Evolutionary conservation across 2,888 invertebrate species (phyloP).

Genomic region (Parnassius glacialis): DNA sequence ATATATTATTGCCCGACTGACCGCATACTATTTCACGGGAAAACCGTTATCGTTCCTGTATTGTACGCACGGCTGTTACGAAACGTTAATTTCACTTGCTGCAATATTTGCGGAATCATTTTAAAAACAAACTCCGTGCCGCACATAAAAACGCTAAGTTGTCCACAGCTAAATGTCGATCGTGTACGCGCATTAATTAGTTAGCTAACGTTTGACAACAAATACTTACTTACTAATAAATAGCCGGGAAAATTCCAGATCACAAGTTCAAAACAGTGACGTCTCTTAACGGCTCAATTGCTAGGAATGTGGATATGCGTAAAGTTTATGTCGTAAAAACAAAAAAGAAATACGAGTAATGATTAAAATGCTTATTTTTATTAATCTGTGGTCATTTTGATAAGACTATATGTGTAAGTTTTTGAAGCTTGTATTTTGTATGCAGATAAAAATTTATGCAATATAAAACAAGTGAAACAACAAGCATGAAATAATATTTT

Average conservation of each 20-base stretch:
- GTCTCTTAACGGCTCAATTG: slow-evolving; percentile 30
- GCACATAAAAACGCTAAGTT: slow-evolving; percentile 57
- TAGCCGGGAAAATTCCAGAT: slow-evolving; percentile 49
- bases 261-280: slow-evolving; percentile 43
- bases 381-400: too few relatives aligned
- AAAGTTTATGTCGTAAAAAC: slow-evolving; percentile 5
- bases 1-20: not conserved
- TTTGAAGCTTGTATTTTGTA: too few relatives aligned
- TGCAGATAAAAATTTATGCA: too few relatives aligned
- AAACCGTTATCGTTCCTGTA: slow-evolving; percentile 13
- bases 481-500: not conserved
- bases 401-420: too few relatives aligned
- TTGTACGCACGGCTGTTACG: slow-evolving; percentile 34
- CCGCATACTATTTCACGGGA: slow-evolving; percentile 3
- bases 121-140: slow-evolving; percentile 57
- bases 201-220: slow-evolving; percentile 48
- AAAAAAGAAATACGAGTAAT: too few relatives aligned
- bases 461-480: not conserved
- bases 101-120: slow-evolving; percentile 61
- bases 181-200: slow-evolving; percentile 75
- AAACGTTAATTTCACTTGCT: slow-evolving; percentile 39
- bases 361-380: too few relatives aligned
- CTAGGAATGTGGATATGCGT: slow-evolving; percentile 30
- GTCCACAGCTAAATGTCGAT: slow-evolving; percentile 42
- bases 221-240: slow-evolving; percentile 42